A percentile compares a stretch with the other conserved stretches of the same genome.
phyloP scores from a whole-genome alignment of 2,888 invertebrate species.

The Trichopria drosophilae region DNA sequence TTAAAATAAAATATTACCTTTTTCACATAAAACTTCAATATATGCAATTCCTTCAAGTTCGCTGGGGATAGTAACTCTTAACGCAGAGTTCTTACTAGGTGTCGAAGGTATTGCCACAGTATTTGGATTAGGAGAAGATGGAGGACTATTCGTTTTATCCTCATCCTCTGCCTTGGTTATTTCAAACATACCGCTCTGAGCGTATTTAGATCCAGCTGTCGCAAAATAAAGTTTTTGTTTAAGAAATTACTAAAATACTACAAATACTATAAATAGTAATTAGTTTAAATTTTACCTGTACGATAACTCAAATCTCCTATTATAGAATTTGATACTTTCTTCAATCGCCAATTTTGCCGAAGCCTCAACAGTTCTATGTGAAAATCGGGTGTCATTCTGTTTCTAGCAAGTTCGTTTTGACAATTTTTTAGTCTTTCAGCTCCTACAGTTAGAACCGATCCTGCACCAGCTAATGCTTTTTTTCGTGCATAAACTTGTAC shows the following conservation, averaged over 20 bases:
- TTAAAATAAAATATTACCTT: constrained; percentile 63
- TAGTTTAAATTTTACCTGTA: constrained; percentile 62
- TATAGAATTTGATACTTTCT: constrained; percentile 92
- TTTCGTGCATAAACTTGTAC: constrained; percentile 91
- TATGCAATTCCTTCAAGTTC: constrained; percentile 95
- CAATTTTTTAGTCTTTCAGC: constrained; percentile 83
- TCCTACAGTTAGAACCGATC: constrained; percentile 80
- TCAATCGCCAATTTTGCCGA: constrained; percentile 93
- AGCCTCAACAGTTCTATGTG: constrained; percentile 87
- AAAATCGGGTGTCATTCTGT: constrained; percentile 83
- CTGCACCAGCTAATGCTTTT: constrained; percentile 86
- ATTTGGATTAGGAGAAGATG: constrained; percentile 61
- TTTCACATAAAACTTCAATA: constrained; percentile 92
- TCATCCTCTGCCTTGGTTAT: constrained; percentile 91
- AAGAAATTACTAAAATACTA: background rate
- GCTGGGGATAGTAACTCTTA: constrained; percentile 89
- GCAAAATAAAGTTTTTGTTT: constrained; percentile 3
- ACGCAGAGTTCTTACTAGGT: constrained; percentile 65
- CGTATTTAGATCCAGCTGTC: constrained; percentile 86
- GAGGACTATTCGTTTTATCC: constrained; percentile 61
- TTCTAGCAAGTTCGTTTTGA: constrained; percentile 78
- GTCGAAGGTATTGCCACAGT: constrained; percentile 62
- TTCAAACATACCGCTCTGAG: constrained; percentile 92
- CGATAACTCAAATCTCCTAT: constrained; percentile 95
- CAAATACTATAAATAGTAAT: constrained; percentile 3